Percentiles rank a stretch among this genome's conserved stretches.
phyloP scores from a whole-genome alignment of 2,797 vertebrate genomes.

The Tolypeutes matacus region DNA sequence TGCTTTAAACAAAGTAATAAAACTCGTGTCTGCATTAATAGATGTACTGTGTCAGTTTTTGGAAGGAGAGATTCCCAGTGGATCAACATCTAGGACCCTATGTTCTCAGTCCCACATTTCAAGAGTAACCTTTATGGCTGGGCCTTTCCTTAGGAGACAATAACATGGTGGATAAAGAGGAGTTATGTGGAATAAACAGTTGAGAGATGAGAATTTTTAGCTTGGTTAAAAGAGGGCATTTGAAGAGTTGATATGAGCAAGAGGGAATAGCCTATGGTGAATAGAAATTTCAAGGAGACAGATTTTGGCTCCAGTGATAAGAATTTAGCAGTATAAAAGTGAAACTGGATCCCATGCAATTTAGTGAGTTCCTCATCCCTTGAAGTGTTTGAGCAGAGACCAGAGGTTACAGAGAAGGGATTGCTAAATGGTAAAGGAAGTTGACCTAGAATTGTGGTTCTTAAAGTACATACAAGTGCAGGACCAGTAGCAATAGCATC shows the following conservation, averaged over 20 bases:
- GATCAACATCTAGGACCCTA: background rate
- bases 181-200: background rate
- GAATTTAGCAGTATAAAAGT: background rate
- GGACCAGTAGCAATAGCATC: background rate
- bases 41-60: background rate
- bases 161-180: background rate
- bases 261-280: background rate
- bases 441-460: background rate
- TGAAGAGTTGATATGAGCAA: background rate
- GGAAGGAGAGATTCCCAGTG: background rate
- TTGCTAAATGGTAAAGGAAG: background rate
- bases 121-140: background rate
- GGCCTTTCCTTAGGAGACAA: background rate
- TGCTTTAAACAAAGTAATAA: background rate
- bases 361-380: background rate
- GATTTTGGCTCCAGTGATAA: background rate
- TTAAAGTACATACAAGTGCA: background rate
- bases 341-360: background rate
- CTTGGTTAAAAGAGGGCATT: background rate
- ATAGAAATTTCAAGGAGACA: constrained; percentile 11
- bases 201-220: background rate
- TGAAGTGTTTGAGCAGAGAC: constrained; percentile 28
- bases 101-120: background rate
- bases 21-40: background rate
- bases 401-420: background rate